phyloP scores from a whole-genome alignment of 2,888 invertebrate species.

The Acleris laterana region DNA sequence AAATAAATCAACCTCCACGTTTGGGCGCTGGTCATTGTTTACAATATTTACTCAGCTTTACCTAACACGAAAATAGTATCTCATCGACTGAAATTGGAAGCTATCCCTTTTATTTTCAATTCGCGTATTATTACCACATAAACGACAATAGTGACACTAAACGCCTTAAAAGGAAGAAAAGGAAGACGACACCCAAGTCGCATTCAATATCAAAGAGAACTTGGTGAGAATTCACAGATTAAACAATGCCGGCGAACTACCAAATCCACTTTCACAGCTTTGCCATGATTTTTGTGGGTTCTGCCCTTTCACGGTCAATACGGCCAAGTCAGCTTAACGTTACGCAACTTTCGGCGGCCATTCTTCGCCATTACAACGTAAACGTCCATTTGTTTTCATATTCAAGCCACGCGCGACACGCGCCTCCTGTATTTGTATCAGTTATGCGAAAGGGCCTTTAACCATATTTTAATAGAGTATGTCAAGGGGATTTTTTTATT shows the following conservation, averaged over 20 bases:
- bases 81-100: too few species aligned
- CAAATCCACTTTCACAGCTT: slow-evolving; percentile 15
- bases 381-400: slow-evolving; percentile 47
- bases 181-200: too few species aligned
- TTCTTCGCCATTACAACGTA: slow-evolving; percentile 40
- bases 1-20: too few species aligned
- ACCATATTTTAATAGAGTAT: slow-evolving; percentile 34
- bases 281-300: slow-evolving; percentile 20
- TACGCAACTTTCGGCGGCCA: slow-evolving; percentile 33
- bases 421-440: slow-evolving; percentile 35
- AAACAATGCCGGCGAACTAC: slow-evolving; percentile 5
- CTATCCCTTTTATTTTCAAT: too few species aligned
- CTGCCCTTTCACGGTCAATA: slow-evolving; percentile 20
- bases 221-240: neutral
- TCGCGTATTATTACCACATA: too few species aligned
- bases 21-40: too few species aligned
- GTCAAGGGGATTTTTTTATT: slow-evolving; percentile 16
- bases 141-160: too few species aligned
- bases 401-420: slow-evolving; percentile 42
- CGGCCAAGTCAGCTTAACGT: slow-evolving; percentile 25
- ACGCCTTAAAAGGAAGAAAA: too few species aligned
- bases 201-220: too few species aligned
- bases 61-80: too few species aligned
- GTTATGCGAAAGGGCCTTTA: slow-evolving; percentile 28
- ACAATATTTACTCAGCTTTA: too few species aligned